Conservation (phyloP, 2,113 vertebrate species). For the Anas platyrhynchos region DNA sequence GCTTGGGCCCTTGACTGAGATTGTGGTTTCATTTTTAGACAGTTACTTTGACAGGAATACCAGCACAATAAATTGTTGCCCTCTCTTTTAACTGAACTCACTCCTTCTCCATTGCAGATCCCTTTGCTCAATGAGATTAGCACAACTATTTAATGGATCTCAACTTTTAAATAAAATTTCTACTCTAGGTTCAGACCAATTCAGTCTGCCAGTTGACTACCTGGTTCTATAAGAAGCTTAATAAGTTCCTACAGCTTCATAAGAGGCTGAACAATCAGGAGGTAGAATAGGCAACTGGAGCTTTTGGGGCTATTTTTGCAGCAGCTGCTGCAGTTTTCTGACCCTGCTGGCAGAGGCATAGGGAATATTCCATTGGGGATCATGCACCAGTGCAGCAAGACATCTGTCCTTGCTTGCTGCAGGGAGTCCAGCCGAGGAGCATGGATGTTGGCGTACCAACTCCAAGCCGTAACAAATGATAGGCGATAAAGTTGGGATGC, state of each 20-base stretch:
- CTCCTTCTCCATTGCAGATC: neutral
- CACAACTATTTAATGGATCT: neutral
- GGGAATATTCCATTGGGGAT: neutral
- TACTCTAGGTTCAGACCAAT: neutral
- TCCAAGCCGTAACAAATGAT: neutral
- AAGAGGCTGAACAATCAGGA: neutral
- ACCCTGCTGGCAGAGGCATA: accelerated
- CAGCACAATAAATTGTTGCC: neutral
- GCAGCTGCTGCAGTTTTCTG: neutral
- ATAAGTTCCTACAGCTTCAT: neutral
- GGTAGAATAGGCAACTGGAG: neutral
- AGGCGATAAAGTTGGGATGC: neutral
- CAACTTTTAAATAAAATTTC: neutral
- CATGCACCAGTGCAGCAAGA: accelerated
- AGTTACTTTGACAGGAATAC: neutral
- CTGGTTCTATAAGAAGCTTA: neutral
- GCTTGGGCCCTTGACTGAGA: neutral
- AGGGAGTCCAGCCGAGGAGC: neutral
- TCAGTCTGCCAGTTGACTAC: neutral
- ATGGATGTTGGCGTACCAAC: accelerated
- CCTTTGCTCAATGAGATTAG: neutral
- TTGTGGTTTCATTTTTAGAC: neutral
- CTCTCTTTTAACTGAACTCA: neutral
- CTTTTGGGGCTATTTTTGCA: neutral
- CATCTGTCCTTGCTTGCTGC: neutral